Conservation (phyloP, 2,797 vertebrate species). For the Hybognathus amarus region DNA sequence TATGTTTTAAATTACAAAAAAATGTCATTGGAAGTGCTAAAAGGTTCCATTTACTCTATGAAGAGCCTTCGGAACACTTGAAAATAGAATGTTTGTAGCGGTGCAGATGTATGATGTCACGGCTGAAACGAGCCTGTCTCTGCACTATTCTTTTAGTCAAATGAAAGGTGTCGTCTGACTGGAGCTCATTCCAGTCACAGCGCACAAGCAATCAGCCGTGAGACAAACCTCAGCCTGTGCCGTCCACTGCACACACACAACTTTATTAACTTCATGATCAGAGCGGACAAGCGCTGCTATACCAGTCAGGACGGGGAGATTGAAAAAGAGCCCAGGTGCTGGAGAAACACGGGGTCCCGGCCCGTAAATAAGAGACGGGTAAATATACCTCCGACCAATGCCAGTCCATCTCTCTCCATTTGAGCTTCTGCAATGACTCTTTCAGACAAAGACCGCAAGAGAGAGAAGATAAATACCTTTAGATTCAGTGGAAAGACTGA, state of each 20-base stretch:
- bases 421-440: background rate
- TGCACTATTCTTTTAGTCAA: conserved; percentile 72
- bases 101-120: conserved; percentile 58
- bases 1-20: background rate
- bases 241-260: conserved; percentile 41
- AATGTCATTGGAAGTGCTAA: background rate
- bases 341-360: conserved; percentile 7
- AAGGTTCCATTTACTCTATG: background rate
- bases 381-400: conserved; percentile 25
- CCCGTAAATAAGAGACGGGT: conserved; percentile 35
- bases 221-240: conserved; percentile 36
- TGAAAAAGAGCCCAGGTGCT: conserved; percentile 25
- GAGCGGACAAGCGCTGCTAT: conserved; percentile 43
- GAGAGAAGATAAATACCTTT: background rate
- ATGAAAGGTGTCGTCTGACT: conserved; percentile 76
- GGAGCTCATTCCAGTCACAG: conserved; percentile 56
- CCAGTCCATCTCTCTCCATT: background rate
- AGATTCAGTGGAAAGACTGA: background rate
- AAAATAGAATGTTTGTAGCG: background rate
- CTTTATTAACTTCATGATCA: conserved; percentile 61
- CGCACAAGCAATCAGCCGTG: conserved; percentile 53
- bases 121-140: conserved; percentile 72
- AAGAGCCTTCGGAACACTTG: background rate
- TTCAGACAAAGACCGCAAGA: background rate
- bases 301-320: conserved; percentile 17